A percentile compares a stretch with the other conserved stretches of the same genome.
phyloP scores from a whole-genome alignment of 2,113 vertebrate species.

The Callorhinus ursinus region DNA sequence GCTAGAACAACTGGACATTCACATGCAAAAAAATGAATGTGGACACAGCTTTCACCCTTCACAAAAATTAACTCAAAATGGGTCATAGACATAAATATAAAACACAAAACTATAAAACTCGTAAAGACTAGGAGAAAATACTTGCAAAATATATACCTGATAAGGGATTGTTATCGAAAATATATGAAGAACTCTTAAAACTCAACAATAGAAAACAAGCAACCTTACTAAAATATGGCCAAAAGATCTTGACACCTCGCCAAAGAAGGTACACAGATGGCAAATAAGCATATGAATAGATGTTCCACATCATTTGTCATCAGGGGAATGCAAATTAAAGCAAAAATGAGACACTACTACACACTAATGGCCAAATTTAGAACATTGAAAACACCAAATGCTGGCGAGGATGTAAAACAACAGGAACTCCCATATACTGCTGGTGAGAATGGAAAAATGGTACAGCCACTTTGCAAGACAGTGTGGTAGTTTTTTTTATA shows the following conservation, averaged over 20 bases:
- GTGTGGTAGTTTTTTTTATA: background rate
- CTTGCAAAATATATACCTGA: background rate
- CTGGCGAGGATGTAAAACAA: background rate
- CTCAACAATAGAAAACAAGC: background rate
- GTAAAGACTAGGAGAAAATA: background rate
- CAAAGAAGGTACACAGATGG: background rate
- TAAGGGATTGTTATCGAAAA: background rate
- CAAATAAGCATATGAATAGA: background rate
- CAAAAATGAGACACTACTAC: too few species aligned
- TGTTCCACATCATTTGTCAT: background rate
- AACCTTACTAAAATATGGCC: background rate
- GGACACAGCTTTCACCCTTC: background rate
- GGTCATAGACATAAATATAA: background rate
- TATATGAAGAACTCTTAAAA: background rate
- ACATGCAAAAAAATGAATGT: background rate
- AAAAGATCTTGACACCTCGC: background rate
- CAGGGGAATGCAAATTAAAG: background rate
- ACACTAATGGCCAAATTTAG: background rate
- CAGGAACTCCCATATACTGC: background rate
- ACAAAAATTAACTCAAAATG: background rate
- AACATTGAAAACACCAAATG: background rate
- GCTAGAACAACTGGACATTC: background rate
- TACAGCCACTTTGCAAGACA: background rate
- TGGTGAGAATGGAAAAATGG: background rate
- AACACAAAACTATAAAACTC: background rate